Percentiles rank a stretch among this genome's conserved stretches.
These are phyloP conservation scores for Myocastor coypus DNA, from an alignment of 2,113 vertebrate genomes.

Conservation along the genomic window DNA sequence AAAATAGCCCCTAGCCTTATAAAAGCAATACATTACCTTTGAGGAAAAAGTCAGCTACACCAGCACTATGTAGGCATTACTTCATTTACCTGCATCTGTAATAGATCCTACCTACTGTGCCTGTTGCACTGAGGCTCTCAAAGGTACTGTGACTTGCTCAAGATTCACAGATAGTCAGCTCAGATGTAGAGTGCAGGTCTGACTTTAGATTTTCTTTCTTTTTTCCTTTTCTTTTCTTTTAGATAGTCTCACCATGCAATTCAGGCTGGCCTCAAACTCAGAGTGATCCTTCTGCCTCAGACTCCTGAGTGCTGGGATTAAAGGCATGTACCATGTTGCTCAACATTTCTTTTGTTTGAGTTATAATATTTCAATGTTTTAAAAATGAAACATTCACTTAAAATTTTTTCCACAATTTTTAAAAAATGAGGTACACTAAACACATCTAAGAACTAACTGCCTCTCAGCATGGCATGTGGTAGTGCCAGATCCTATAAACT, in stretches of 20 bases:
- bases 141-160: slow-evolving; percentile 6
- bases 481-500: not conserved
- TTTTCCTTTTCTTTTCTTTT: not conserved
- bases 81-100: not conserved
- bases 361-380: not conserved
- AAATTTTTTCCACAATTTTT: not conserved
- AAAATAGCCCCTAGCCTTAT: not conserved
- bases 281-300: not conserved
- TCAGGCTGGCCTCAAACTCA: not conserved
- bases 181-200: not conserved
- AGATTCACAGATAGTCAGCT: not conserved
- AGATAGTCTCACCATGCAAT: not conserved
- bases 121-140: not conserved
- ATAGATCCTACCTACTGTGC: not conserved
- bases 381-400: slow-evolving; percentile 21
- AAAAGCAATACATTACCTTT: not conserved
- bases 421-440: not conserved
- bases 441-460: not conserved
- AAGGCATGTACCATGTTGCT: not conserved
- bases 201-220: not conserved
- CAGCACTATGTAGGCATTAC: not conserved
- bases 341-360: not conserved
- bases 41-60: not conserved
- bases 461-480: not conserved
- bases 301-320: not conserved